phyloP scores from a whole-genome alignment of 2,797 vertebrate genomes.

The Erpetoichthys calabaricus region DNA sequence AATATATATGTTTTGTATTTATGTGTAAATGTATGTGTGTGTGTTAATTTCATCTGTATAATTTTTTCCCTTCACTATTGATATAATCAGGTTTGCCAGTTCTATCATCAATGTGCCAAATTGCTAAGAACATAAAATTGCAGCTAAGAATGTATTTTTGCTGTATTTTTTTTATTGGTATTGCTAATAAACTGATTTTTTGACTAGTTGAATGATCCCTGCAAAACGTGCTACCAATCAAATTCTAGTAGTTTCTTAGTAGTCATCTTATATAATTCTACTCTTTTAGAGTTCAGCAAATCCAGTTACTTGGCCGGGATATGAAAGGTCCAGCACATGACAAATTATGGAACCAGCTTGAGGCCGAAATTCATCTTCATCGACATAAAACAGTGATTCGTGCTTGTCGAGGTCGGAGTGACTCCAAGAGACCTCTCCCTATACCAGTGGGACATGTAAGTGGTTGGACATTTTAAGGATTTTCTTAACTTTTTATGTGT shows the following conservation, averaged over 20 bases:
- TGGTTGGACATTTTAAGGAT: constrained; percentile 8
- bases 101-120: too few relatives aligned
- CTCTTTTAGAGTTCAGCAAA: constrained; percentile 78
- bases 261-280: not conserved
- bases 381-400: constrained; percentile 96
- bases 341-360: constrained; percentile 95
- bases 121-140: too few relatives aligned
- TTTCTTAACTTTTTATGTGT: not conserved
- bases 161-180: not conserved
- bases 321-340: constrained; percentile 98
- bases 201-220: too few relatives aligned
- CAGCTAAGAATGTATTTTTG: too few relatives aligned
- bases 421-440: constrained; percentile 76
- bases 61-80: too few relatives aligned
- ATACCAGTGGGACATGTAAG: constrained; percentile 84
- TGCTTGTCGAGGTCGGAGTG: constrained; percentile 85
- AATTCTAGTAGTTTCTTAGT: too few relatives aligned
- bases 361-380: constrained; percentile 95
- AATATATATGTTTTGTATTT: too few relatives aligned
- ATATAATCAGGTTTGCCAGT: too few relatives aligned
- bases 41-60: too few relatives aligned
- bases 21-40: too few relatives aligned
- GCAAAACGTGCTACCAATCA: too few relatives aligned
- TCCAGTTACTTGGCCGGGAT: constrained; percentile 86
- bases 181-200: not conserved